Evolutionary conservation across 2,888 invertebrate species (phyloP).

Genomic region (Pollenia amentaria): DNA sequence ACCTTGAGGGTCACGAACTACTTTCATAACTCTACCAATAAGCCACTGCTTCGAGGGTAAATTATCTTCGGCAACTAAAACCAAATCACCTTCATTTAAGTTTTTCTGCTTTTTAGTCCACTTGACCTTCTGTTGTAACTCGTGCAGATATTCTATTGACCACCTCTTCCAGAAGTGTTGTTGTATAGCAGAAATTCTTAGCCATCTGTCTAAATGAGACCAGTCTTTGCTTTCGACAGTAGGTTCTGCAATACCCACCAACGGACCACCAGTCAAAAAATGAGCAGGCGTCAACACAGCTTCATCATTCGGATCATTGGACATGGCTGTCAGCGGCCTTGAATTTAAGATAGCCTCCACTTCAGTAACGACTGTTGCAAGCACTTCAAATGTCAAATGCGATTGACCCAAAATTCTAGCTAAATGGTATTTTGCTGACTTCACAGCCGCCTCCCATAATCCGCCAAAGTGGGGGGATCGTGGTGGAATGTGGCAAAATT

Average conservation of each 20-base stretch:
- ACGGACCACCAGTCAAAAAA: conserved; percentile 66
- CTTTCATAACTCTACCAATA: conserved; percentile 1
- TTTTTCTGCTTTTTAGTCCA: conserved; percentile 63
- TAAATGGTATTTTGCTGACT: no score
- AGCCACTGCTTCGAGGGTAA: conserved; percentile 44
- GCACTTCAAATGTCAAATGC: no score
- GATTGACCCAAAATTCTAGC: no score
- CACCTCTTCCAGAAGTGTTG: conserved; percentile 58
- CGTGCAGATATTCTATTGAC: no score
- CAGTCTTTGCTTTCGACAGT: conserved; percentile 12
- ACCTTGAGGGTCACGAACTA: neutral
- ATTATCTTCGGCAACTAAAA: no score
- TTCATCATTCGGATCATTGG: no score
- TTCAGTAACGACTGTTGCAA: no score
- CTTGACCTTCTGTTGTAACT: conserved; percentile 56
- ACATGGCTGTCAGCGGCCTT: no score
- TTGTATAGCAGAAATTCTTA: conserved; percentile 31
- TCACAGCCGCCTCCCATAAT: conserved; percentile 31
- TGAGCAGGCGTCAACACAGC: no score
- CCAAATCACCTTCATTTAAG: no score
- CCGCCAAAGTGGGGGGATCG: conserved; percentile 49
- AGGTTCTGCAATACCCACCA: conserved; percentile 49
- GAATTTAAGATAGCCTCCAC: no score
- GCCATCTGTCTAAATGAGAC: conserved; percentile 20
- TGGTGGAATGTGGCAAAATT: conserved; percentile 1